phyloP scores from a whole-genome alignment of 2,797 vertebrate species.

The Myripristis murdjan region DNA sequence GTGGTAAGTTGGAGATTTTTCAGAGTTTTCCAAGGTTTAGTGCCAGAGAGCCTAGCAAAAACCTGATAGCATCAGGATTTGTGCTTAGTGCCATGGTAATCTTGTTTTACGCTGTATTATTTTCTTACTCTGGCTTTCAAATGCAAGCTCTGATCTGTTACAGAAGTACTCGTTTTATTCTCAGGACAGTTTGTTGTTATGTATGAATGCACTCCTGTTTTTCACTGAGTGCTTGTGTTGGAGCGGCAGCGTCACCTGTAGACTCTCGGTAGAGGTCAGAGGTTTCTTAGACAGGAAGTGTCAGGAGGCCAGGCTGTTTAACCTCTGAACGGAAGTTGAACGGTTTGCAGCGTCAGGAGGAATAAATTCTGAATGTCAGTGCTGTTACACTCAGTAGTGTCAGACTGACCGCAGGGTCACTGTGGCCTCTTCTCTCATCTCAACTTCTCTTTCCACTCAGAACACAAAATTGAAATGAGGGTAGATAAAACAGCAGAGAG shows the following conservation, averaged over 20 bases:
- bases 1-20: slow-evolving; percentile 34
- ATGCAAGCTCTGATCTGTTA: slow-evolving; percentile 40
- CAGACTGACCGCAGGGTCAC: slow-evolving; percentile 50
- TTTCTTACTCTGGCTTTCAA: slow-evolving; percentile 38
- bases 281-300: slow-evolving; percentile 35
- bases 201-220: background rate
- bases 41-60: slow-evolving; percentile 31
- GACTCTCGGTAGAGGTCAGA: slow-evolving; percentile 23
- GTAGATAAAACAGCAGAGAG: slow-evolving; percentile 25
- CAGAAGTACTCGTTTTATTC: slow-evolving; percentile 11
- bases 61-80: slow-evolving; percentile 59
- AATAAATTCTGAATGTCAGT: slow-evolving; percentile 49
- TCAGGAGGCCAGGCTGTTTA: slow-evolving; percentile 36
- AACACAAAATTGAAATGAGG: slow-evolving; percentile 24
- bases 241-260: slow-evolving; percentile 5
- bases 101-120: slow-evolving; percentile 60
- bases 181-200: background rate
- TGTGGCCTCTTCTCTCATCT: slow-evolving; percentile 19
- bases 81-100: slow-evolving; percentile 56
- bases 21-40: slow-evolving; percentile 42
- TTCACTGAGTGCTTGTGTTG: background rate
- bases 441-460: background rate
- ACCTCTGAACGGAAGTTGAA: slow-evolving; percentile 27
- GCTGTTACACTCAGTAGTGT: slow-evolving; percentile 48
- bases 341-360: slow-evolving; percentile 26